Percentiles rank a stretch among this genome's conserved stretches.
phyloP scores from a whole-genome alignment of 53 echinoderm and acorn worm species.

The Apostichopus leukothele region DNA sequence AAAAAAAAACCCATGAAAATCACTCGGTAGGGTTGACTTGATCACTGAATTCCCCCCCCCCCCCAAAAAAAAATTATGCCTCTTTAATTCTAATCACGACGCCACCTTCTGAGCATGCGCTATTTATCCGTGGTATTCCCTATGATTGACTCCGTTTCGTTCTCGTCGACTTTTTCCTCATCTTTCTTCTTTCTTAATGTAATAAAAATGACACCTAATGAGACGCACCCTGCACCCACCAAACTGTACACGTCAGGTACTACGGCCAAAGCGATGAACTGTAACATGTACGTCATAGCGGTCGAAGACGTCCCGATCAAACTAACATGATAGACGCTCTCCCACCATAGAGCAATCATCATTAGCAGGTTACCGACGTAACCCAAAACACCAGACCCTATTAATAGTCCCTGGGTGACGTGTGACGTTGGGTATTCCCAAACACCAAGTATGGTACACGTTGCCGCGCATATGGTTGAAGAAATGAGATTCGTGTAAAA shows the following conservation, averaged over 20 bases:
- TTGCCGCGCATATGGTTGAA: background rate
- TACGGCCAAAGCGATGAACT: background rate
- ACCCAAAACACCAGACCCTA: background rate
- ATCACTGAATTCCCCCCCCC: too few species aligned
- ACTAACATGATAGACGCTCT: background rate
- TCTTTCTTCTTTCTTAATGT: background rate
- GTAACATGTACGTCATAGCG: background rate
- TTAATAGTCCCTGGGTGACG: background rate
- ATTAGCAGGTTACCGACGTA: background rate
- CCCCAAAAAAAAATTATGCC: too few species aligned
- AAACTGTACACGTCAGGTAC: background rate
- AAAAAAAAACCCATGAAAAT: too few species aligned
- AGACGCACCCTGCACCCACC: background rate
- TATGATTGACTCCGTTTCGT: background rate
- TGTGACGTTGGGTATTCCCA: background rate
- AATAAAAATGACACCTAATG: background rate
- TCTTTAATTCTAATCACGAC: too few species aligned
- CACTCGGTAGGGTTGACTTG: too few species aligned
- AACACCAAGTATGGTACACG: background rate
- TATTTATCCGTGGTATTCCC: too few species aligned
- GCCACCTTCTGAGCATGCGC: too few species aligned
- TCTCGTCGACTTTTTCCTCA: background rate
- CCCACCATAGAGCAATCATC: background rate
- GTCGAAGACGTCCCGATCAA: background rate
- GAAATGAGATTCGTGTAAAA: background rate